Evolutionary conservation across 2,797 vertebrate species (phyloP).

Genomic region (Pangasius larnaudii): DNA sequence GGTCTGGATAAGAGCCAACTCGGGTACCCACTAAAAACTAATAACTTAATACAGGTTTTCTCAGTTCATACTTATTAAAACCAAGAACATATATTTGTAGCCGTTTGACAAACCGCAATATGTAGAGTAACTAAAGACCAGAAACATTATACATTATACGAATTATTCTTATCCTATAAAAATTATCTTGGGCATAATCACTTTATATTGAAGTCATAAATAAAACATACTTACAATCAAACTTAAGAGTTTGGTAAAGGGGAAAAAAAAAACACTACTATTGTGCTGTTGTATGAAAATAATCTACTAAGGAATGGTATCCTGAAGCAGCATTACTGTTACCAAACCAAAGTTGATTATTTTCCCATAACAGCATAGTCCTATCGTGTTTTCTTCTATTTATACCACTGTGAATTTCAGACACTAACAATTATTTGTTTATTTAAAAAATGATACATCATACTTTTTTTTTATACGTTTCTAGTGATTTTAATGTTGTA

Average conservation of each 20-base stretch:
- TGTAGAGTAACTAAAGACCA: background rate
- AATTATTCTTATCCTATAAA: background rate
- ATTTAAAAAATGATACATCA: background rate
- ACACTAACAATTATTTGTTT: background rate
- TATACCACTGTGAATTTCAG: background rate
- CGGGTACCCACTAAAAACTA: constrained; percentile 43
- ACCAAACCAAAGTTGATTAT: background rate
- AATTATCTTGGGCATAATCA: background rate
- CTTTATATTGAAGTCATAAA: background rate
- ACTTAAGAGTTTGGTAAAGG: background rate
- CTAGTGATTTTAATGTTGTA: background rate
- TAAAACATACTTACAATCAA: background rate
- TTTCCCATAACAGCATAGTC: background rate
- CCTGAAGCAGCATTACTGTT: background rate
- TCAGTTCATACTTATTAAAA: background rate
- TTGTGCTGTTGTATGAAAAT: background rate
- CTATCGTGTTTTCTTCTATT: background rate
- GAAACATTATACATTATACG: background rate
- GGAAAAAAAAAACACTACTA: background rate
- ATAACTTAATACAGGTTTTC: background rate
- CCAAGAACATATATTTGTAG: background rate
- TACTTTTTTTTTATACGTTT: background rate
- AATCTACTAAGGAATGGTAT: background rate
- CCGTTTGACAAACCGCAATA: background rate
- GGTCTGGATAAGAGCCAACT: constrained; percentile 56